Evolutionary conservation across 1,140 invertebrate genomes (phyloP), one percentile per base, ranked within the genome.

Genomic region (Bilobella aurantiaca): DNA sequence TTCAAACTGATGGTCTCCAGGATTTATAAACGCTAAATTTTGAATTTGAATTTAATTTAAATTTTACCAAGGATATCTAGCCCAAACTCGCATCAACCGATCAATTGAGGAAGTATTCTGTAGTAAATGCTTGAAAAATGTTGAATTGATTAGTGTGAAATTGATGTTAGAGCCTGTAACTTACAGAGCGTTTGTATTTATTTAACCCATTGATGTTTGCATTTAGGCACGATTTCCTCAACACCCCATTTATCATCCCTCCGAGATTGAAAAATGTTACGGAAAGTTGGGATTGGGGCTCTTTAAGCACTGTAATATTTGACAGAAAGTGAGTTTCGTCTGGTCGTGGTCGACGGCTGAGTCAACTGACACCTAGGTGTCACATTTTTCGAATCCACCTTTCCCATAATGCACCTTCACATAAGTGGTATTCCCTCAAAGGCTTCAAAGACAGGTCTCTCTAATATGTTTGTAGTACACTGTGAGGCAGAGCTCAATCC

Each of bases 311-410:
- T n/a, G n/a, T n/a, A n/a, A n/a, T n/a, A n/a, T n/a, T 42, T 42
- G 34, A 42, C 49, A 53, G 23, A 53, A 23, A 16, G 49, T 16
- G 21, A 58, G 8, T 58, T 29, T n/a, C n/a, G n/a, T n/a, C n/a
- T n/a, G n/a, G n/a, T n/a, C 57, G 21, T 8, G 8, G 49, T 25
- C 28, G 23, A 58, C 57, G 67, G 64, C 46, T 62, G 37, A 66
- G 65, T 71, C 67, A 62, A 65, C 66, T 65, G 59, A 63, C 69
- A 71, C 69, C 56, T 71, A 71, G 62, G 69, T 71, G 69, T 68
- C 63, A 71, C 68, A 71, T 68, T 67, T 64, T 71, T 65, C 64
- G 49, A 67, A 56, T 53, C 49, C 14, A 8, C 14, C 3, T 53
- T 23, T 53, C 49, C 23, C 12, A 53, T n/a, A n/a, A n/a, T 53